Base-by-base conservation (phyloP, 2,113 vertebrate species). In the Actenoides lindsayi region DNA sequence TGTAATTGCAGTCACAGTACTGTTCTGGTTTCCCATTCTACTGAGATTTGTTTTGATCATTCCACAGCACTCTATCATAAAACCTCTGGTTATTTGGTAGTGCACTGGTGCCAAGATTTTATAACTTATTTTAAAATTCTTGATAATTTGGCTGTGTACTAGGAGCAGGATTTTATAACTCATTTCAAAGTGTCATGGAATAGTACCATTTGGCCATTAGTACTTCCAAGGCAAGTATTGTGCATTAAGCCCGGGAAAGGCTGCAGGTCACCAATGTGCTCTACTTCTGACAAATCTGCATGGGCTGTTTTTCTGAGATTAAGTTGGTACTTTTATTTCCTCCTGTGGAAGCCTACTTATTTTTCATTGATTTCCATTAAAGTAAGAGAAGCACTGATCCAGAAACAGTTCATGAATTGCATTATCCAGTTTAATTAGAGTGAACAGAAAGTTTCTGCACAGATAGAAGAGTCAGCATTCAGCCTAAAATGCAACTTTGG, bases 341-440 rank as follows among this genome's bases (percentile, higher is more conserved):
- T 93, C 35, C 77, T 41, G 16, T 31, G 17, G 93, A 96, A 95
- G 56, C 33, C 79, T 97, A 46, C 92, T 97, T 98, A 94, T 90
- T 98, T 98, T 97, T 97, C 92, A 98, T 97, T 96, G 95, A 98
- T 98, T 98, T 97, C 93, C 92, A 87, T 94, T 98, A 96, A 95
- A 97, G 87, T 90, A 65, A 96, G 89, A 95, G 95, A 53, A 97
- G 95, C 96, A 87, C 78, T 96, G 95, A 92, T 97, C 95, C 96
- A 97, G 97, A 98, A 98, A 97, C 80, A 91, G 90, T 89, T 95
- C 94, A 91, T 92, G 91, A 97, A 97, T 98, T 96, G 84, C 90
- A 98, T 98, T 98, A 97, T 91, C 91, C 96, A 94, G 95, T 98
- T 97, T 98, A 98, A 98, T 98, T 98, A 98, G 95, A 94, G 70